phyloP scores from a whole-genome alignment of 2,888 invertebrate species.

The Oligia latruncula region DNA sequence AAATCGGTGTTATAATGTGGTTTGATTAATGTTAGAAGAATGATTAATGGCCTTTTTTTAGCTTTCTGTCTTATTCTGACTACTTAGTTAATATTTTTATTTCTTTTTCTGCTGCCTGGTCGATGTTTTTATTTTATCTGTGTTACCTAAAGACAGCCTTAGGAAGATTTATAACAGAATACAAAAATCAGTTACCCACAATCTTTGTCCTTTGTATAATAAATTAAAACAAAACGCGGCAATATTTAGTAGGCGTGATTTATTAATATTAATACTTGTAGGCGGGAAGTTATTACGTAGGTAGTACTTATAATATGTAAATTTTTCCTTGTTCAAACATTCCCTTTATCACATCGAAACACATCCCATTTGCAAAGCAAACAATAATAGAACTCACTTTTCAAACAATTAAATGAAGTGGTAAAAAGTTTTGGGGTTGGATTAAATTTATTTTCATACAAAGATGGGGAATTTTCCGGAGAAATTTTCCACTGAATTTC shows the following conservation, averaged over 20 bases:
- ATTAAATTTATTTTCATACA: constrained; percentile 4
- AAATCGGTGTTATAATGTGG: not conserved
- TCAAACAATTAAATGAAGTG: not conserved
- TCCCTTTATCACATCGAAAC: not conserved
- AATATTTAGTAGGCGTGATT: not conserved
- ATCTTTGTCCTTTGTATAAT: not conserved
- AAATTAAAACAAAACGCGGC: not conserved
- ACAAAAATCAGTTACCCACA: not conserved
- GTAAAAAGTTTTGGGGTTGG: not conserved
- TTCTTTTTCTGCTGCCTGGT: not conserved
- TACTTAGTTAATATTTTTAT: constrained; percentile 5
- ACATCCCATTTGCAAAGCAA: not conserved
- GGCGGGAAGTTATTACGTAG: not conserved
- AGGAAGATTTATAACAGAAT: not conserved
- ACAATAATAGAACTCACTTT: not conserved
- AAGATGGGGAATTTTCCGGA: not conserved
- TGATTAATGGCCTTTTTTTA: not conserved
- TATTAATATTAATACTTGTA: not conserved
- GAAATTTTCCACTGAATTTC: constrained; percentile 21
- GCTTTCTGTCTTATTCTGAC: not conserved
- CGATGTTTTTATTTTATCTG: not conserved
- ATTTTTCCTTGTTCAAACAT: not conserved
- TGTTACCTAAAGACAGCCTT: not conserved
- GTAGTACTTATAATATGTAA: not conserved
- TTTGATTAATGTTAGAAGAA: constrained; percentile 13